Conservation (phyloP, 1,140 invertebrate species). For the Ostrea denselamellosa region DNA sequence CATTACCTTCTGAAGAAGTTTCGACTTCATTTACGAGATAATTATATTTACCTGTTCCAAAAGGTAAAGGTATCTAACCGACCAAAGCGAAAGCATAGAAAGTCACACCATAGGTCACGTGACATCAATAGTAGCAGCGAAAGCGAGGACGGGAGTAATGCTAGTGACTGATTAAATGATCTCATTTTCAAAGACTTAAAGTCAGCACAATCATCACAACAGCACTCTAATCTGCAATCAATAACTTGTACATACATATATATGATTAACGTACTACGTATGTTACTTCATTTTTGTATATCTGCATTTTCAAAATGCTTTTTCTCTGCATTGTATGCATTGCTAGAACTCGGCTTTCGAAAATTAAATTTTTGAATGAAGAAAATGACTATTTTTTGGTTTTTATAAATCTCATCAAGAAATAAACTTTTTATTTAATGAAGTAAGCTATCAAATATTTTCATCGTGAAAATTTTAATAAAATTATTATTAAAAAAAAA, state of each 20-base stretch:
- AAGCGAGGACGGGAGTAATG: not conserved
- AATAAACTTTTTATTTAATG: constrained; percentile 42
- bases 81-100: not conserved
- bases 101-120: not conserved
- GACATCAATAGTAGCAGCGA: not conserved
- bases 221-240: not conserved
- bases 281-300: not conserved
- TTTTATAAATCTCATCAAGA: not conserved
- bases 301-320: not conserved
- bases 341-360: not conserved
- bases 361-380: not conserved
- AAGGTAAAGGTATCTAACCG: constrained; percentile 3
- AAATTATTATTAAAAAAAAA: not conserved
- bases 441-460: constrained; percentile 32
- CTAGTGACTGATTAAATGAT: not conserved
- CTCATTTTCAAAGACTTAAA: constrained; percentile 4
- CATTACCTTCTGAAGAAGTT: not conserved
- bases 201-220: not conserved
- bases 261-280: not conserved
- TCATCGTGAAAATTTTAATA: not conserved
- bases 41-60: constrained; percentile 24
- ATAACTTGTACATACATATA: too few species aligned
- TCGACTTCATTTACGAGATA: constrained; percentile 1
- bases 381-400: not conserved
- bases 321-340: not conserved